Evolutionary conservation across 2,113 vertebrate genomes (phyloP), one percentile per base, ranked within the genome.

Genomic region (Aldabrachelys gigantea): DNA sequence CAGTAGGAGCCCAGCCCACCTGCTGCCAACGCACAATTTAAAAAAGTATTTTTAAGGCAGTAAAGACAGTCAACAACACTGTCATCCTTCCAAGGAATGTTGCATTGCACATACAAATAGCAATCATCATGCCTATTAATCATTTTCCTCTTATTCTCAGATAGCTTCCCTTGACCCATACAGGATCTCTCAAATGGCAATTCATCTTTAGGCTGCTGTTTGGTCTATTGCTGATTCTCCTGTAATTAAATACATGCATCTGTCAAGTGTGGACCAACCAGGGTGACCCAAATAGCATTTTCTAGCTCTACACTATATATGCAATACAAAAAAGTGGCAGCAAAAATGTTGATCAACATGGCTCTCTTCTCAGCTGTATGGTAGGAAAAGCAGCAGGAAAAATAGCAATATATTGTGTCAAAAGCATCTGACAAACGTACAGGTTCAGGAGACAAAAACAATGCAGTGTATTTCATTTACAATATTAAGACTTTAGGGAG

Each of bases 71-170:
- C 94, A 92, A 44, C 56, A 44, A 65, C 53, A 27, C 2, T 54
- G 85, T 38, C 85, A 88, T 50, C 85, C 92, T 82, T 92, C 89
- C 89, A 83, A 85, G 59, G 86, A 94, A 96, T 14, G 80, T n/a
- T 53, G 81, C 25, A 22, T n/a, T 94, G 53, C 47, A 69, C 21
- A 69, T 62, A 91, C 91, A 97, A 97, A 96, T 65, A 95, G 88
- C 94, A 96, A 97, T 76, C 50, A 76, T 91, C 78, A 93, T 84
- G 94, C 53, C 91, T 75, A 47, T 49, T 35, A 75, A 96, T 95
- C 47, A 90, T 87, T 95, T 92, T 91, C 94, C 91, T 75, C 80
- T 89, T 56, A 22, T 54, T 87, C 65, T 59, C 89, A 85, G 91
- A 89, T 52, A 94, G 90, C 78, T 94, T 87, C 76, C 62, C 29